Evolutionary conservation across 2,113 vertebrate genomes (phyloP).

Genomic region (Alligator mississippiensis): DNA sequence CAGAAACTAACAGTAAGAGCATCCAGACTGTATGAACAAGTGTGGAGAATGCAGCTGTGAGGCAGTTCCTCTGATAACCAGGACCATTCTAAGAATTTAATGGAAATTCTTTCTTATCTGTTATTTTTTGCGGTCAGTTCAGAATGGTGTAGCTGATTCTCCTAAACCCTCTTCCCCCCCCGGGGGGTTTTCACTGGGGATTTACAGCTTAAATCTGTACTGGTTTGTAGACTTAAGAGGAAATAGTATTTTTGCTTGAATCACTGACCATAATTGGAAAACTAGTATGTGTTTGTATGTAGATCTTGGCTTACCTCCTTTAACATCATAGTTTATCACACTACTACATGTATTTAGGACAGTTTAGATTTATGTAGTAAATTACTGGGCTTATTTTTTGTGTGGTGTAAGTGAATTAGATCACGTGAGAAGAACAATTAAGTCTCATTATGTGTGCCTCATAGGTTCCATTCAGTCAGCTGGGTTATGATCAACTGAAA

Average conservation of each 20-base stretch:
- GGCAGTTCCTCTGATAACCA: not conserved
- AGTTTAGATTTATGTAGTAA: not conserved
- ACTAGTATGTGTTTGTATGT: not conserved
- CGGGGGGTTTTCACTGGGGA: not conserved
- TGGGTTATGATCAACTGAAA: conserved; percentile 24
- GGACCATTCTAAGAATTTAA: not conserved
- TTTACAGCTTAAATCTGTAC: fast-evolving
- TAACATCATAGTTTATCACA: not conserved
- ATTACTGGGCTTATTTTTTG: conserved; percentile 8
- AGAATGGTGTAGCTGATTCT: not conserved
- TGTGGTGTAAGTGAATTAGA: conserved; percentile 41
- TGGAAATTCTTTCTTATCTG: not conserved
- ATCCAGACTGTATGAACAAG: not conserved
- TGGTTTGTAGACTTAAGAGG: not conserved
- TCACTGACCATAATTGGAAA: not conserved
- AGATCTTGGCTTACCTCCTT: not conserved
- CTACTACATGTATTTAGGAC: not conserved
- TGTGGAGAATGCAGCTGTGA: not conserved
- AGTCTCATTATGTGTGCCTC: conserved; percentile 66
- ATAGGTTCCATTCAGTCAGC: conserved; percentile 55
- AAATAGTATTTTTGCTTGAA: not conserved
- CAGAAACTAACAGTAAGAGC: not conserved
- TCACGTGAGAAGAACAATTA: conserved; percentile 49
- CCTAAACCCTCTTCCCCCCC: not conserved
- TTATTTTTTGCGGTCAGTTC: not conserved